These are phyloP conservation scores for Nyctibius bracteatus DNA, from an alignment of 2,113 vertebrate species.

Conservation along the genomic window DNA sequence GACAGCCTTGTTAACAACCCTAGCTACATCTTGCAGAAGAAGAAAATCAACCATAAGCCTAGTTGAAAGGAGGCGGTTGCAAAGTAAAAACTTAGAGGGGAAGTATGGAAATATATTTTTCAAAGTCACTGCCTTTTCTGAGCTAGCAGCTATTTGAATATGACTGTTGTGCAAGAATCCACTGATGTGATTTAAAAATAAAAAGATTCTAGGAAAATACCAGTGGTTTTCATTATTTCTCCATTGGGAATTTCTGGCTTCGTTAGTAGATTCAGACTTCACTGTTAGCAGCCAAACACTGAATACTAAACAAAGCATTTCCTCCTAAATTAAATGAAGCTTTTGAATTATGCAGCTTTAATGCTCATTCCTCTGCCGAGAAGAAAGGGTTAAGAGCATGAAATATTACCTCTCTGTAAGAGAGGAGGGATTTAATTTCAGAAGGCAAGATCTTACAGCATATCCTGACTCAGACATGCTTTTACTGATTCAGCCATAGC, in stretches of 20 bases:
- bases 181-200: constrained; percentile 51
- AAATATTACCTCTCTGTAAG: not conserved
- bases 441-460: constrained; percentile 35
- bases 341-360: not conserved
- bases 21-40: not conserved
- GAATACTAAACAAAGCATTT: constrained; percentile 42
- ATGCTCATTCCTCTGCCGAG: not conserved
- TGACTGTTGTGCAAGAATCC: not conserved
- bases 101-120: constrained; percentile 25
- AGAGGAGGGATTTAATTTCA: constrained; percentile 44
- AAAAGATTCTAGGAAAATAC: constrained; percentile 47
- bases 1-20: not conserved
- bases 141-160: constrained; percentile 17
- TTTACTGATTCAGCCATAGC: constrained; percentile 71
- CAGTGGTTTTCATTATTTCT: constrained; percentile 65
- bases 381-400: not conserved
- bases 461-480: constrained; percentile 62
- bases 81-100: not conserved
- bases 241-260: constrained; percentile 51
- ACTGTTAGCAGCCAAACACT: constrained; percentile 21
- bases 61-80: not conserved
- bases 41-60: constrained; percentile 12
- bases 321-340: constrained; percentile 22
- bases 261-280: not conserved
- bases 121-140: constrained; percentile 10